These are phyloP conservation scores for Pseudomyrmex flavicornis DNA, from an alignment of 1,140 invertebrate species.

Conservation along the genomic window DNA sequence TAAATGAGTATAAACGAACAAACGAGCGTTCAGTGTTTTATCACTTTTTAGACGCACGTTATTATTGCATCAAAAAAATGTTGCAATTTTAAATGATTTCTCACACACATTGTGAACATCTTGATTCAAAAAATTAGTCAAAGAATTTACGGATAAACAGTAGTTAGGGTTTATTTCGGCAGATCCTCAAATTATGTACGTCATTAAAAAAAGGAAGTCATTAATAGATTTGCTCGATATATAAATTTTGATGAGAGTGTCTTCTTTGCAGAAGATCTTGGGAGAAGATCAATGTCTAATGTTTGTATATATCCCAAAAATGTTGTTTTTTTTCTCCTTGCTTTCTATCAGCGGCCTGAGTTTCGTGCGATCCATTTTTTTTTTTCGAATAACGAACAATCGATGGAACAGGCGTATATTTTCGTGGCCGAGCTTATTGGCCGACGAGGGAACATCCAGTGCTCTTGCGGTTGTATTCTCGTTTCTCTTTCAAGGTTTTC, in stretches of 20 bases:
- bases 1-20: no score
- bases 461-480: slow-evolving; percentile 61
- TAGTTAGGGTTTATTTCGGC: no score
- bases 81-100: no score
- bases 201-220: no score
- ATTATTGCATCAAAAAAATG: no score
- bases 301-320: neutral
- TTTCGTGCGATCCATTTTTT: slow-evolving; percentile 6
- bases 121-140: no score
- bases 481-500: slow-evolving; percentile 60
- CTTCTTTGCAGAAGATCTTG: neutral
- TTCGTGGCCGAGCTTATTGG: slow-evolving; percentile 51
- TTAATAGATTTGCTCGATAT: no score
- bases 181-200: no score
- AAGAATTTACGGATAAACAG: no score
- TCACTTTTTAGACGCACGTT: no score
- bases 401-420: slow-evolving; percentile 32
- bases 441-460: slow-evolving; percentile 41
- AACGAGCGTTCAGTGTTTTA: no score
- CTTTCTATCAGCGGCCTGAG: neutral
- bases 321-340: neutral
- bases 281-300: neutral
- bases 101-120: no score
- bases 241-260: neutral
- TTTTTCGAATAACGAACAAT: slow-evolving; percentile 6